These are phyloP conservation scores for Patiria miniata DNA, from an alignment of 35 echinoderm and acorn worm species.

Conservation along the genomic window DNA sequence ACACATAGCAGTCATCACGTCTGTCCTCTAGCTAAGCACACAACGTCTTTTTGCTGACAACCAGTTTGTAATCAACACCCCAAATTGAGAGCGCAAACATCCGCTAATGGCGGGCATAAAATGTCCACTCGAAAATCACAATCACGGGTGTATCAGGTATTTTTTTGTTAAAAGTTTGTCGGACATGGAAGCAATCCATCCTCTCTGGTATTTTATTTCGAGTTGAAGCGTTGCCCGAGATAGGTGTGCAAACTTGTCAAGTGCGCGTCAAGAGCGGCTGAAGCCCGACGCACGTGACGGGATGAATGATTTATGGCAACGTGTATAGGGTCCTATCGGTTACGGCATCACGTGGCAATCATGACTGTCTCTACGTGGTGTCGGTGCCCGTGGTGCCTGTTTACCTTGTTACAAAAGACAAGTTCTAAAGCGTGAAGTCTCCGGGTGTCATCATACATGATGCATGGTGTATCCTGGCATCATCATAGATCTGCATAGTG, in stretches of 20 bases:
- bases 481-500: no score
- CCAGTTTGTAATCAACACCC: slow-evolving; percentile 7
- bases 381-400: no score
- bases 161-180: neutral
- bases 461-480: no score
- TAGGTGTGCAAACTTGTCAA: neutral
- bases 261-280: neutral
- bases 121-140: neutral
- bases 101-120: neutral
- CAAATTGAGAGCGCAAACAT: neutral
- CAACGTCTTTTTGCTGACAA: neutral
- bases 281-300: neutral
- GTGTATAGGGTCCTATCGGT: no score
- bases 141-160: slow-evolving; percentile 6
- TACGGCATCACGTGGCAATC: no score
- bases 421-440: no score
- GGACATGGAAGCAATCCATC: neutral
- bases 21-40: neutral
- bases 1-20: neutral
- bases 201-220: neutral
- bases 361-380: no score
- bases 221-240: neutral
- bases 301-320: slow-evolving; percentile 1
- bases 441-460: no score
- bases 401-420: no score